A percentile compares a stretch with the other conserved stretches of the same genome.
phyloP scores from a whole-genome alignment of 2,888 invertebrate genomes.

The Catocala fraxini region DNA sequence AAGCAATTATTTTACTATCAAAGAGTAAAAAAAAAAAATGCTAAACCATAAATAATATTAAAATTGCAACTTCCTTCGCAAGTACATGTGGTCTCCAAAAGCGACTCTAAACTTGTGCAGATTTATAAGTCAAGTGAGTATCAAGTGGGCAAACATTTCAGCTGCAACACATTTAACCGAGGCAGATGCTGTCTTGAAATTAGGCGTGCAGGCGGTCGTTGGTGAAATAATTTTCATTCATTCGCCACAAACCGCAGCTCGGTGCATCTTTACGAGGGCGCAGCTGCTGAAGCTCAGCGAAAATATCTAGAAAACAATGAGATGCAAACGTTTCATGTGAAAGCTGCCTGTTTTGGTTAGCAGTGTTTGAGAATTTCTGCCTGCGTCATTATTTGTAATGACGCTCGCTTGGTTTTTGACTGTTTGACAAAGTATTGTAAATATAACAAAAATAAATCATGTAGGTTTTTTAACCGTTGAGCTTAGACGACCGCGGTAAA shows the following conservation, averaged over 20 bases:
- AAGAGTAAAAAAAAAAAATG: no score
- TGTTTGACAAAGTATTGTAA: no score
- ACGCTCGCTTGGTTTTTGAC: neutral
- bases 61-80: slow-evolving; percentile 1
- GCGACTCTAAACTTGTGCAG: neutral
- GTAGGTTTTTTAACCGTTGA: no score
- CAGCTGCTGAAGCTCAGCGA: slow-evolving; percentile 39
- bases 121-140: slow-evolving; percentile 11
- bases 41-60: no score
- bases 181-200: slow-evolving; percentile 48
- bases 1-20: no score
- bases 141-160: slow-evolving; percentile 23
- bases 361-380: slow-evolving; percentile 16
- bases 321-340: slow-evolving; percentile 32
- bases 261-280: slow-evolving; percentile 52
- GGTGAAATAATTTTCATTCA: slow-evolving; percentile 50
- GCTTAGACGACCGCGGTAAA: no score
- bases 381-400: slow-evolving; percentile 1
- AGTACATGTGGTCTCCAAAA: neutral
- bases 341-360: slow-evolving; percentile 16
- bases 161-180: slow-evolving; percentile 36
- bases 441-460: no score
- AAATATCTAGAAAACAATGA: slow-evolving; percentile 47
- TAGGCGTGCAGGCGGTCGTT: slow-evolving; percentile 38
- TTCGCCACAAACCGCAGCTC: slow-evolving; percentile 40